These are phyloP conservation scores for Carapus acus DNA, from an alignment of 2,797 vertebrate species.

Conservation along the genomic window DNA sequence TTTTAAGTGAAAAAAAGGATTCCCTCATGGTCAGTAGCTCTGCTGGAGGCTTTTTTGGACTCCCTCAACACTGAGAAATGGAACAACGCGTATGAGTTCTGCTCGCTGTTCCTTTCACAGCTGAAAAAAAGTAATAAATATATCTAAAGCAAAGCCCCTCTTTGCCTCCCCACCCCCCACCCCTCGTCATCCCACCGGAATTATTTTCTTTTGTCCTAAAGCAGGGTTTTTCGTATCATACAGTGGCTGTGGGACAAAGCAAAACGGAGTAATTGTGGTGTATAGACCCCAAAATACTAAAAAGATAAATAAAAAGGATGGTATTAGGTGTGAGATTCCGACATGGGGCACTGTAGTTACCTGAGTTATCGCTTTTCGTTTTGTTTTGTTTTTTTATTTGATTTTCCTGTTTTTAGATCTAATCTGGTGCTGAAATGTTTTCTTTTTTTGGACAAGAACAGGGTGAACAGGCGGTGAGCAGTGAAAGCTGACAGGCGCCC, in stretches of 20 bases:
- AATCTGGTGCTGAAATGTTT: conserved; percentile 55
- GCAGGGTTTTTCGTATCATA: conserved; percentile 62
- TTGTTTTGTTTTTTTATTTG: conserved; percentile 46
- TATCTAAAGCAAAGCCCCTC: conserved; percentile 62
- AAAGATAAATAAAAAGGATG: background rate
- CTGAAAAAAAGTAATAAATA: conserved; percentile 64
- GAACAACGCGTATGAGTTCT: conserved; percentile 63
- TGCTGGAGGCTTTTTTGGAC: conserved; percentile 62
- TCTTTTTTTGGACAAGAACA: conserved; percentile 33
- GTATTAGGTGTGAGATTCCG: conserved; percentile 62
- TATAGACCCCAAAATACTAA: conserved; percentile 41
- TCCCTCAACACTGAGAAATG: conserved; percentile 69
- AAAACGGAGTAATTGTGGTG: conserved; percentile 28
- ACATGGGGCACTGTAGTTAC: conserved; percentile 75
- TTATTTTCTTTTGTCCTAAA: conserved; percentile 54
- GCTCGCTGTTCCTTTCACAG: conserved; percentile 59
- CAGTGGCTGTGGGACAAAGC: conserved; percentile 54
- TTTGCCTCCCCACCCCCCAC: too few species aligned
- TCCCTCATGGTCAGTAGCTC: conserved; percentile 70
- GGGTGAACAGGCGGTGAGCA: conserved; percentile 51
- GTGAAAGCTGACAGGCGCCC: conserved; percentile 60
- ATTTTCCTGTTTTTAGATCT: conserved; percentile 49
- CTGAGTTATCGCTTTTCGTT: conserved; percentile 77
- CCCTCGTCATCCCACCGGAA: conserved; percentile 27
- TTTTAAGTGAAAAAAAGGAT: conserved; percentile 59